Evolutionary conservation across 2,888 invertebrate genomes (phyloP).

Genomic region (Strigamia transsilvanica): DNA sequence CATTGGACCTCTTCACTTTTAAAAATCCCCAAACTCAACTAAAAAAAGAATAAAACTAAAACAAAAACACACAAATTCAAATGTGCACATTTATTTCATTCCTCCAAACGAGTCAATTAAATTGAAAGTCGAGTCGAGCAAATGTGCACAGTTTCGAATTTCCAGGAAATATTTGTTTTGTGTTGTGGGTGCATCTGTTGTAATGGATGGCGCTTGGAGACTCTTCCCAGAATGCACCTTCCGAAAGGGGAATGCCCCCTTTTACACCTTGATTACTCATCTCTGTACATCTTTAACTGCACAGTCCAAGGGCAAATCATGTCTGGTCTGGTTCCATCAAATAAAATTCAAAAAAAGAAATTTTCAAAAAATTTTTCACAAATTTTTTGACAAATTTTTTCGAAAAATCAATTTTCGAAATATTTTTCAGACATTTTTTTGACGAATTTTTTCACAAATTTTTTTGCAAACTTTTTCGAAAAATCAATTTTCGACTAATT

Average conservation of each 20-base stretch:
- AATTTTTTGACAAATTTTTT: no score
- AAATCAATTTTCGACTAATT: no score
- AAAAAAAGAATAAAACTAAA: no score
- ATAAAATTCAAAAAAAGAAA: not conserved
- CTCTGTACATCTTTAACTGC: not conserved
- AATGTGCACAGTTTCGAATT: slow-evolving; percentile 4
- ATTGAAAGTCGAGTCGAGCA: not conserved
- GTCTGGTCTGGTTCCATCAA: not conserved
- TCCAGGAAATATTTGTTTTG: slow-evolving; percentile 35
- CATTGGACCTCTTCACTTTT: not conserved
- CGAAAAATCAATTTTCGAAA: no score
- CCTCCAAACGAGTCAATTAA: no score
- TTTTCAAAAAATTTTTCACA: not conserved
- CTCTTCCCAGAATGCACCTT: slow-evolving; percentile 22
- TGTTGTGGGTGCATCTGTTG: slow-evolving; percentile 12
- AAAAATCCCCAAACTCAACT: not conserved
- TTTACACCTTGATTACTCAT: slow-evolving; percentile 30
- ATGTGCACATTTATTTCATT: not conserved
- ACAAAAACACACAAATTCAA: no score
- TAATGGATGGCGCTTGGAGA: slow-evolving; percentile 3
- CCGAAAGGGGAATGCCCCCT: slow-evolving; percentile 15
- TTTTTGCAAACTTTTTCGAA: no score
- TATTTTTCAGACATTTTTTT: no score
- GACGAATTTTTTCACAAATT: no score
- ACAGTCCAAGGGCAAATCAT: not conserved